A percentile compares a stretch with the other conserved stretches of the same genome.
Conservation (phyloP, 2,888 invertebrate genomes). For the Lamellibrachia columna region DNA sequence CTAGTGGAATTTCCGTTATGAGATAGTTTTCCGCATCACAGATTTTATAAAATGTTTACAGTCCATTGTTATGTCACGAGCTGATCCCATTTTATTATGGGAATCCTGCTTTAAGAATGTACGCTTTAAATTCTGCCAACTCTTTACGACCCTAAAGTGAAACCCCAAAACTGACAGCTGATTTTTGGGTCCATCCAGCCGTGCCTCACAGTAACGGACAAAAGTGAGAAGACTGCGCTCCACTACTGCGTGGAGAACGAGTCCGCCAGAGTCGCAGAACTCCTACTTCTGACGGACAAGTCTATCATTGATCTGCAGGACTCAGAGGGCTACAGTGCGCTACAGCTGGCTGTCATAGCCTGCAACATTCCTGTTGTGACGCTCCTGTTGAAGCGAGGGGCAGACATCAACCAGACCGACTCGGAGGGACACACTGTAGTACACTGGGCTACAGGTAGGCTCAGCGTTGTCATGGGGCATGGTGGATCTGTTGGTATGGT, state of each 20-base stretch:
- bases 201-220: constrained; percentile 43
- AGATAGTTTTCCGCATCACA: neutral
- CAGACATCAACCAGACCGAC: constrained; percentile 89
- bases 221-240: constrained; percentile 74
- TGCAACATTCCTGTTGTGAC: constrained; percentile 70
- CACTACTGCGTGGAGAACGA: constrained; percentile 87
- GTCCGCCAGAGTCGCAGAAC: constrained; percentile 75
- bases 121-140: no score
- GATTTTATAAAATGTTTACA: neutral
- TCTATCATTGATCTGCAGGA: constrained; percentile 62
- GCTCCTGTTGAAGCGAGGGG: constrained; percentile 85
- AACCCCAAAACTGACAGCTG: neutral
- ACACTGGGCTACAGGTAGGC: constrained; percentile 96
- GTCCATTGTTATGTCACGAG: neutral
- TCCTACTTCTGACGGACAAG: constrained; percentile 82
- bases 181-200: neutral
- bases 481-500: neutral
- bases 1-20: neutral
- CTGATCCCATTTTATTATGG: neutral
- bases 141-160: no score
- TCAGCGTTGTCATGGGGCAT: neutral
- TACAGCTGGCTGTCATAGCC: constrained; percentile 85
- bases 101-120: no score
- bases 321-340: constrained; percentile 88
- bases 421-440: constrained; percentile 94